These are phyloP conservation scores for Actinostola sp. DNA, from an alignment of 92 coral and sea anemone genomes.

Conservation along the genomic window DNA sequence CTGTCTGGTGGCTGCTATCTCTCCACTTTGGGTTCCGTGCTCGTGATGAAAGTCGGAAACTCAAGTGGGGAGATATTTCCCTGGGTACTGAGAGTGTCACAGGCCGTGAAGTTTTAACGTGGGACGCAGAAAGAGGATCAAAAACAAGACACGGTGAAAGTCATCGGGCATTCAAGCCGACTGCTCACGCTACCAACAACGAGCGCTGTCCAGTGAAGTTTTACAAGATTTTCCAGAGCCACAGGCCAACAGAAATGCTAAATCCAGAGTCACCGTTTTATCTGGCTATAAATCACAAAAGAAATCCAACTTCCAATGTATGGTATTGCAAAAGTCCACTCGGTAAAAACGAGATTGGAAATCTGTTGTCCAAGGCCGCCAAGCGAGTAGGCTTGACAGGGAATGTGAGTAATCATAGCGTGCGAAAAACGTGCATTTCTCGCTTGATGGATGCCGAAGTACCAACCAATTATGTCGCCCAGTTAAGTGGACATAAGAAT, in stretches of 20 bases:
- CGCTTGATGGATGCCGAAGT: slow-evolving; percentile 37
- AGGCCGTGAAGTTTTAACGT: slow-evolving; percentile 42
- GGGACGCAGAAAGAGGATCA: slow-evolving; percentile 43
- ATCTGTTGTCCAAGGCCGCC: slow-evolving; percentile 36
- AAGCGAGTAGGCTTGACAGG: slow-evolving; percentile 49
- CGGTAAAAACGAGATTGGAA: slow-evolving; percentile 55
- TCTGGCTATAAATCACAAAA: slow-evolving; percentile 18
- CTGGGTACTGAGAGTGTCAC: neutral
- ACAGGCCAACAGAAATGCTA: slow-evolving; percentile 53
- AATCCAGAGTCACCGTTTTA: slow-evolving; percentile 13
- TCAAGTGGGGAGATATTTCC: slow-evolving; percentile 36
- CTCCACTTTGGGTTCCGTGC: slow-evolving; percentile 46
- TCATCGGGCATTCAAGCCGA: slow-evolving; percentile 53
- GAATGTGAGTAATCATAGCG: slow-evolving; percentile 48
- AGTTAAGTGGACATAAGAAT: slow-evolving; percentile 56
- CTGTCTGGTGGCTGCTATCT: slow-evolving; percentile 44
- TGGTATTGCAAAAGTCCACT: slow-evolving; percentile 47
- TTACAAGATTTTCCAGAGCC: slow-evolving; percentile 38
- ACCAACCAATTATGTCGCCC: slow-evolving; percentile 57
- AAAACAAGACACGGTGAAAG: slow-evolving; percentile 57
- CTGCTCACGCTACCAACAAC: slow-evolving; percentile 36
- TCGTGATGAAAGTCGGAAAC: slow-evolving; percentile 39
- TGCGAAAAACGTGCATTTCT: slow-evolving; percentile 30
- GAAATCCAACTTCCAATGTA: slow-evolving; percentile 11
- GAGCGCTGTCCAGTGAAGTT: slow-evolving; percentile 52